Percentiles rank a stretch among this genome's conserved stretches.
Conservation (phyloP, 2,797 vertebrate genomes). For the Cichlasoma orientale region DNA sequence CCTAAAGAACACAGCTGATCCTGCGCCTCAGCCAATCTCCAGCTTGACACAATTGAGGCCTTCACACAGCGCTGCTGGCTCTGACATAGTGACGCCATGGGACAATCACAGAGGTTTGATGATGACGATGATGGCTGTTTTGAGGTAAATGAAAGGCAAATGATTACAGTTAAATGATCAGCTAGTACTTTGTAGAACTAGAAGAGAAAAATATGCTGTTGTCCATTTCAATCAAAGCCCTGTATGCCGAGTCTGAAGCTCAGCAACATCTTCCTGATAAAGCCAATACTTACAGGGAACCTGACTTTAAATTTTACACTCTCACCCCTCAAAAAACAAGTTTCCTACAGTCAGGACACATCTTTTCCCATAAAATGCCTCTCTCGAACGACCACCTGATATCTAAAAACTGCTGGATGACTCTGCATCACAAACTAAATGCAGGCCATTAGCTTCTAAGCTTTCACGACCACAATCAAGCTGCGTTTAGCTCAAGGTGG, state of each 20-base stretch:
- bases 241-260: neutral
- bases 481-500: slow-evolving; percentile 41
- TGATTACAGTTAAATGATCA: neutral
- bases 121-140: slow-evolving; percentile 71
- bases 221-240: neutral
- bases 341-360: neutral
- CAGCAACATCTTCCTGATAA: neutral
- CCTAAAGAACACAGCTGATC: slow-evolving; percentile 91
- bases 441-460: neutral
- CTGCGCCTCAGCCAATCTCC: slow-evolving; percentile 95
- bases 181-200: neutral
- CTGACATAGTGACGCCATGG: slow-evolving; percentile 88
- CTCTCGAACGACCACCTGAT: neutral
- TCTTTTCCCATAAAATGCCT: neutral
- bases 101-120: slow-evolving; percentile 52
- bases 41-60: slow-evolving; percentile 91
- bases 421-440: slow-evolving; percentile 15
- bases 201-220: neutral
- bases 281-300: too few relatives aligned
- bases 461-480: slow-evolving; percentile 7
- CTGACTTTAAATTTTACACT: neutral
- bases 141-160: neutral
- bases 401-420: neutral
- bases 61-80: slow-evolving; percentile 90
- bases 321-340: neutral